Conservation (phyloP, 2,888 invertebrate species). For the Hypercompe scribonia region DNA sequence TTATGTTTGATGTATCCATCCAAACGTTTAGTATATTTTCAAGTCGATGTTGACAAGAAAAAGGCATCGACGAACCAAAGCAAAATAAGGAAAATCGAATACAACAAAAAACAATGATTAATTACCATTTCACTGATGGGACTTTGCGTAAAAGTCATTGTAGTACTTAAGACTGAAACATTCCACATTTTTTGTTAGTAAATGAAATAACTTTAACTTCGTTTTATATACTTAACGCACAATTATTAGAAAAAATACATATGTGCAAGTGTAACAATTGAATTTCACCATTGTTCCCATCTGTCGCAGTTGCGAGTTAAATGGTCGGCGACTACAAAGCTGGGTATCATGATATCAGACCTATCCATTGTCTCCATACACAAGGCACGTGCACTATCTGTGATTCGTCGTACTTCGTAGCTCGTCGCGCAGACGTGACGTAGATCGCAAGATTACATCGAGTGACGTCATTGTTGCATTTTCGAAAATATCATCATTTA, state of each 20-base stretch:
- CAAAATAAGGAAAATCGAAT: neutral
- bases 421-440: conserved; percentile 64
- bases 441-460: conserved; percentile 65
- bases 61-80: neutral
- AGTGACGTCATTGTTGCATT: conserved; percentile 57
- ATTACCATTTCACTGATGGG: neutral
- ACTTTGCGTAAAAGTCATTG: neutral
- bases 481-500: conserved; percentile 18
- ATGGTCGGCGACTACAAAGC: conserved; percentile 66
- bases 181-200: neutral
- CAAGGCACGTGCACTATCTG: conserved; percentile 76
- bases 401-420: conserved; percentile 60
- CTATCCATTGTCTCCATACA: conserved; percentile 67
- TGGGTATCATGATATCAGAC: conserved; percentile 60
- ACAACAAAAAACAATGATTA: neutral
- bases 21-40: too few relatives aligned
- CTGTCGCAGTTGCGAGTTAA: conserved; percentile 47
- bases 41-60: neutral
- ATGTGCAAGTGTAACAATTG: conserved; percentile 30
- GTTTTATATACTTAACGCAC: neutral
- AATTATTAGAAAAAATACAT: conserved; percentile 11
- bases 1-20: too few relatives aligned
- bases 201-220: neutral
- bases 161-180: neutral
- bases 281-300: conserved; percentile 46